These are phyloP conservation scores for Orchesella cincta DNA, from an alignment of 1,140 invertebrate species.

Conservation along the genomic window DNA sequence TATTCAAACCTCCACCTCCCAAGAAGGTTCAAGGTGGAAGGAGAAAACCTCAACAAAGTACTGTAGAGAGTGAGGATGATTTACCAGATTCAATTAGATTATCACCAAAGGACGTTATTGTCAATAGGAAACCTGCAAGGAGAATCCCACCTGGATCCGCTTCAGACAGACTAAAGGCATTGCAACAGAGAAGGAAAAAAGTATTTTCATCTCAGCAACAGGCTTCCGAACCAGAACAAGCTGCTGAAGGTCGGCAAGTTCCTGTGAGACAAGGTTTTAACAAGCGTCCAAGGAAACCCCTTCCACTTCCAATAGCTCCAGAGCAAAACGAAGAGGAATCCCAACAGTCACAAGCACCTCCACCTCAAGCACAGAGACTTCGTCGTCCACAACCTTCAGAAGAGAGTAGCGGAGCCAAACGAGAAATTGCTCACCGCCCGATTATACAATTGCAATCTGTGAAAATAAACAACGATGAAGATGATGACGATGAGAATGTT, in stretches of 20 bases:
- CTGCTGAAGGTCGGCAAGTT: not conserved
- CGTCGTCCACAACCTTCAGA: constrained; percentile 12
- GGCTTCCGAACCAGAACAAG: not conserved
- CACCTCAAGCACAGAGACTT: constrained; percentile 1
- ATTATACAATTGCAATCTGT: not conserved
- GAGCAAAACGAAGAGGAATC: not conserved
- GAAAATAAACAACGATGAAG: not conserved
- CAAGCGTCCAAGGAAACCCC: constrained; percentile 14
- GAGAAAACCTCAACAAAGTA: not conserved
- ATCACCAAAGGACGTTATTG: constrained; percentile 46
- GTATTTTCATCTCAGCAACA: not conserved
- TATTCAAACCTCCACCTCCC: constrained; percentile 34
- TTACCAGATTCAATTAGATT: constrained; percentile 43
- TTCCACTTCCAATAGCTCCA: not conserved
- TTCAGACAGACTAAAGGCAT: constrained; percentile 46
- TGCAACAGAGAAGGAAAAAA: constrained; percentile 36
- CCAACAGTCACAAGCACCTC: not conserved
- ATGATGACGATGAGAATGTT: constrained; percentile 22
- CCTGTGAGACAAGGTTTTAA: not conserved
- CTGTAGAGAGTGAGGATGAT: constrained; percentile 28
- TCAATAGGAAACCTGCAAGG: constrained; percentile 46
- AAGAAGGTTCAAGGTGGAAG: not conserved
- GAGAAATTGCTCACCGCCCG: constrained; percentile 14
- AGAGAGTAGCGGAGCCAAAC: constrained; percentile 19
- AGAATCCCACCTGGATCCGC: constrained; percentile 48